Conservation (phyloP, 2,797 vertebrate species). For the Manis pentadactyla region DNA sequence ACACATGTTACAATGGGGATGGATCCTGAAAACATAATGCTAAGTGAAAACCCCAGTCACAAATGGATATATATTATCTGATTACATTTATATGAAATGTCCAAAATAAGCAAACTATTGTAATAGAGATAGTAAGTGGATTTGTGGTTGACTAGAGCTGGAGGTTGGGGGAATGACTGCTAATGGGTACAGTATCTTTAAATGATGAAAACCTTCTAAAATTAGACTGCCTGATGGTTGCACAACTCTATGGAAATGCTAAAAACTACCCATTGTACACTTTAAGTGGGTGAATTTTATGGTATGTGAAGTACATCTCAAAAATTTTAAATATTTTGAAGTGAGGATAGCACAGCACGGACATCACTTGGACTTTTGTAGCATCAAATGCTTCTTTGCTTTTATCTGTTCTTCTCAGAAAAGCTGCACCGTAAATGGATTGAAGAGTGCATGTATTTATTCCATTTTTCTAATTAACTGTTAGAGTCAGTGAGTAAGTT, state of each 20-base stretch:
- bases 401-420: neutral
- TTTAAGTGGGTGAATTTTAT: neutral
- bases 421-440: neutral
- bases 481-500: neutral
- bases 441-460: neutral
- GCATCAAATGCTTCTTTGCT: neutral
- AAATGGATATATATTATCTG: neutral
- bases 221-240: neutral
- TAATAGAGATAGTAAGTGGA: neutral
- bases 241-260: neutral
- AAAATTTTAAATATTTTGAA: neutral
- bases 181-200: neutral
- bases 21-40: neutral
- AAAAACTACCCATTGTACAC: neutral
- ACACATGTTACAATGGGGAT: neutral
- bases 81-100: neutral
- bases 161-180: accelerated
- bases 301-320: neutral
- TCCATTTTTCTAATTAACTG: neutral
- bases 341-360: neutral
- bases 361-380: neutral
- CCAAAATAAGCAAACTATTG: neutral
- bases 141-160: neutral
- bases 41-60: neutral
- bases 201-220: neutral